phyloP scores from a whole-genome alignment of 2,888 invertebrate species.

The Lepas anatifera region DNA sequence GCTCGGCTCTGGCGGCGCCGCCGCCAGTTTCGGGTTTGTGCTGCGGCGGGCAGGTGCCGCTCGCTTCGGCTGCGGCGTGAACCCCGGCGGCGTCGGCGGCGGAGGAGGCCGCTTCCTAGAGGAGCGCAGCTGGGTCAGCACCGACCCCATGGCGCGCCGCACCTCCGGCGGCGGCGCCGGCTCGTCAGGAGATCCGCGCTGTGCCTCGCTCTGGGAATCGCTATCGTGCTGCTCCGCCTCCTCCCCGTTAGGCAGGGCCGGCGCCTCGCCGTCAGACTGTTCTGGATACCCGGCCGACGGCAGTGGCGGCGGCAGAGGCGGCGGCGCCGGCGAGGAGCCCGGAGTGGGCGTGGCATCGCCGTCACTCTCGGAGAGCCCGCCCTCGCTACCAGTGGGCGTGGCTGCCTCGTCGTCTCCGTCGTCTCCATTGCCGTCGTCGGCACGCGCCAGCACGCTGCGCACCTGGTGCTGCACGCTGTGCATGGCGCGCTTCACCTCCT shows the following conservation, averaged over 20 bases:
- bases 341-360: too few species aligned
- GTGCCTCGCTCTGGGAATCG: too few species aligned
- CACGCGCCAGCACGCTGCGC: slow-evolving; percentile 1
- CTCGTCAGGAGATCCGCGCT: too few species aligned
- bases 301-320: too few species aligned
- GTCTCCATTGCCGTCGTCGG: not conserved
- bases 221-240: too few species aligned
- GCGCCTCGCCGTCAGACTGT: too few species aligned
- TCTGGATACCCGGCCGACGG: too few species aligned
- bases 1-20: not conserved
- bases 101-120: not conserved
- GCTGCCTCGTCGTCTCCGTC: not conserved
- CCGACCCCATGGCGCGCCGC: not conserved
- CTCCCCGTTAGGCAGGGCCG: not conserved
- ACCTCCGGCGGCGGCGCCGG: not conserved
- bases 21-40: not conserved
- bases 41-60: not conserved
- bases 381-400: too few species aligned
- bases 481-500: not conserved
- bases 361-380: too few species aligned
- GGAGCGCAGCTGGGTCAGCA: not conserved
- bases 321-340: too few species aligned
- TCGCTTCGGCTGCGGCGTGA: not conserved
- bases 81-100: not conserved
- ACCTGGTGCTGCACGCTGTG: slow-evolving; percentile 1